Percentiles rank a stretch among this genome's conserved stretches.
These are phyloP conservation scores for Nannoperca australis DNA, from an alignment of 2,797 vertebrate species.

Conservation along the genomic window DNA sequence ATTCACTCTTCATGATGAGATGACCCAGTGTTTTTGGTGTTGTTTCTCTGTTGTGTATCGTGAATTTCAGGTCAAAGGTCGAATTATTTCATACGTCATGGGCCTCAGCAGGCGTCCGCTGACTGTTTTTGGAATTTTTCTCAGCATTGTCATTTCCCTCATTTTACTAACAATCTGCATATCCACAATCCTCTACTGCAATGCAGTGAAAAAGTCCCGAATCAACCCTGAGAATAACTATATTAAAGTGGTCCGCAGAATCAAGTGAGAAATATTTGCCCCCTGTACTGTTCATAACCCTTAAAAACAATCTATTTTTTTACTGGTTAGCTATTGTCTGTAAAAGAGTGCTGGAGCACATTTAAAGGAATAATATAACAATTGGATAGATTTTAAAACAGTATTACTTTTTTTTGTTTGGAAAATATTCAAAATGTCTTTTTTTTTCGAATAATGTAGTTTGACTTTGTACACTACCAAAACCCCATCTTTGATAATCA, in stretches of 20 bases:
- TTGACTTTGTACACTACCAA: not conserved
- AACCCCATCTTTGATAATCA: not conserved
- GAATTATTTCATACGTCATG: slow-evolving; percentile 91
- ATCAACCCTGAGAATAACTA: slow-evolving; percentile 90
- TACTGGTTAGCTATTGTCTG: slow-evolving; percentile 78
- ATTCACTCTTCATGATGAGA: slow-evolving; percentile 51
- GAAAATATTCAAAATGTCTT: not conserved
- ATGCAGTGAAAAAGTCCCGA: slow-evolving; percentile 89
- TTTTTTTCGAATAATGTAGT: not conserved
- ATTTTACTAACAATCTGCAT: slow-evolving; percentile 90
- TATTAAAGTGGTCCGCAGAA: slow-evolving; percentile 89
- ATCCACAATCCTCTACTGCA: slow-evolving; percentile 91
- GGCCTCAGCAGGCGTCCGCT: slow-evolving; percentile 90
- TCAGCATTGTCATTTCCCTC: slow-evolving; percentile 85
- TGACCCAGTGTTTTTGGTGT: slow-evolving; percentile 68
- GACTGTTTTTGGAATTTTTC: slow-evolving; percentile 91
- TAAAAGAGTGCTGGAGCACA: slow-evolving; percentile 89
- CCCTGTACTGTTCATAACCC: slow-evolving; percentile 21
- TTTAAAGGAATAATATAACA: slow-evolving; percentile 4
- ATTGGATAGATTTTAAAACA: not conserved
- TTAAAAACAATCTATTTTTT: slow-evolving; percentile 53
- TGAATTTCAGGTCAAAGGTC: slow-evolving; percentile 93
- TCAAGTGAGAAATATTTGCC: slow-evolving; percentile 67
- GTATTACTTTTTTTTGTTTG: slow-evolving; percentile 26
- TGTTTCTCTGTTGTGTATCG: slow-evolving; percentile 85